These are phyloP conservation scores for Galeruca laticollis DNA, from an alignment of 2,888 invertebrate species.

Conservation along the genomic window DNA sequence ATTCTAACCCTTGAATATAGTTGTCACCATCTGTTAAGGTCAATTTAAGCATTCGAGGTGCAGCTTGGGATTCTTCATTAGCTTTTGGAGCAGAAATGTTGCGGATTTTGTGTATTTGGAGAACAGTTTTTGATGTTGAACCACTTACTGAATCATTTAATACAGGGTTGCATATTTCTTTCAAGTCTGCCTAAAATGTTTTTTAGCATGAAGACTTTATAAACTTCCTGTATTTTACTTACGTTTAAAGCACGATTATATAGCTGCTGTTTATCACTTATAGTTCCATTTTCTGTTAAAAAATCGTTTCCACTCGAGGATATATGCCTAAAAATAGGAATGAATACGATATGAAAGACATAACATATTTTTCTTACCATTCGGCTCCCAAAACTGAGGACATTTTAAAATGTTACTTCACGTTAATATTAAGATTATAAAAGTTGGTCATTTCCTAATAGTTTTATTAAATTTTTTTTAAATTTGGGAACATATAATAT, in stretches of 20 bases:
- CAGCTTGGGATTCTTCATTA: slow-evolving; percentile 85
- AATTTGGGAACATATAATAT: neutral
- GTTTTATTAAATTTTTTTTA: neutral
- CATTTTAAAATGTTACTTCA: slow-evolving; percentile 29
- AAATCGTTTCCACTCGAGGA: slow-evolving; percentile 78
- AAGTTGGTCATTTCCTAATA: slow-evolving; percentile 1
- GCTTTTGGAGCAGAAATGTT: slow-evolving; percentile 92
- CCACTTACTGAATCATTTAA: slow-evolving; percentile 76
- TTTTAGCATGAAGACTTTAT: neutral
- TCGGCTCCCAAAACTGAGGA: slow-evolving; percentile 52
- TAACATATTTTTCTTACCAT: slow-evolving; percentile 50
- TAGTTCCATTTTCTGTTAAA: slow-evolving; percentile 74
- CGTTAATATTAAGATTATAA: neutral
- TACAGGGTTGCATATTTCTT: slow-evolving; percentile 83
- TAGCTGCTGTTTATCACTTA: slow-evolving; percentile 74
- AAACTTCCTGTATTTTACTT: slow-evolving; percentile 63
- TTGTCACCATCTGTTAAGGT: slow-evolving; percentile 88
- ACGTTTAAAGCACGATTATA: slow-evolving; percentile 79
- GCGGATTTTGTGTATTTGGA: slow-evolving; percentile 89
- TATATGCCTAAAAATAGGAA: slow-evolving; percentile 74
- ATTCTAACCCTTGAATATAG: slow-evolving; percentile 82
- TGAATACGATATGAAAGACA: slow-evolving; percentile 16
- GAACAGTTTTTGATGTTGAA: slow-evolving; percentile 72
- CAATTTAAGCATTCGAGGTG: slow-evolving; percentile 87
- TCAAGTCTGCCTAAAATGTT: slow-evolving; percentile 78